Evolutionary conservation across 2,113 vertebrate species (phyloP).

Genomic region (Lophura nycthemera): DNA sequence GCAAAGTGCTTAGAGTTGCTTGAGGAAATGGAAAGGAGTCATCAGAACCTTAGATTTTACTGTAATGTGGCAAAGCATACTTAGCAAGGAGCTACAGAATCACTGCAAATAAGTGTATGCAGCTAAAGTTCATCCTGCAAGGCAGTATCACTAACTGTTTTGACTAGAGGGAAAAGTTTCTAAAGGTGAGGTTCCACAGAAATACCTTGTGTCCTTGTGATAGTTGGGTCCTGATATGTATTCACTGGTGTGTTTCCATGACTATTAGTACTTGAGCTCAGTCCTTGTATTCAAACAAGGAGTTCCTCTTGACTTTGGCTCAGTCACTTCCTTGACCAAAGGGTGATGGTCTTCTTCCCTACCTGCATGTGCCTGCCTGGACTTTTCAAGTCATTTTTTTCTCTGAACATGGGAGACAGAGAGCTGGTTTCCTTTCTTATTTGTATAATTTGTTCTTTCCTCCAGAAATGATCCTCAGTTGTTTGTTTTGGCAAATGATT

Average conservation of each 20-base stretch:
- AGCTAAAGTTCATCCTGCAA: neutral
- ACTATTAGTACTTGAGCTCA: neutral
- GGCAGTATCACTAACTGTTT: neutral
- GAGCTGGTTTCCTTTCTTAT: neutral
- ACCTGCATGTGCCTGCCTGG: neutral
- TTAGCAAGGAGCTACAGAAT: neutral
- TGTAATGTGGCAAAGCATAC: neutral
- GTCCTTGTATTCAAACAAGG: neutral
- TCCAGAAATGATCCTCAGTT: neutral
- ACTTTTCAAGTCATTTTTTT: slow-evolving; percentile 17
- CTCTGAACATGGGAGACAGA: neutral
- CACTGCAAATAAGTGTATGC: neutral
- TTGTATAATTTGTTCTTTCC: neutral
- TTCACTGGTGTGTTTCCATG: neutral
- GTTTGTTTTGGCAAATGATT: slow-evolving; percentile 31
- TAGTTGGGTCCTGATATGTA: neutral
- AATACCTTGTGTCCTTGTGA: neutral
- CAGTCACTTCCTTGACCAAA: neutral
- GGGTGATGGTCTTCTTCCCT: neutral
- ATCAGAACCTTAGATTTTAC: neutral
- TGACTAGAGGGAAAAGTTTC: neutral
- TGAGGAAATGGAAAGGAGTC: neutral
- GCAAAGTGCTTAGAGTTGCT: neutral
- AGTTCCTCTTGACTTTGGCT: neutral
- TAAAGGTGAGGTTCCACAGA: neutral